phyloP scores from a whole-genome alignment of 2,113 vertebrate species.

The Calyptomena viridis region DNA sequence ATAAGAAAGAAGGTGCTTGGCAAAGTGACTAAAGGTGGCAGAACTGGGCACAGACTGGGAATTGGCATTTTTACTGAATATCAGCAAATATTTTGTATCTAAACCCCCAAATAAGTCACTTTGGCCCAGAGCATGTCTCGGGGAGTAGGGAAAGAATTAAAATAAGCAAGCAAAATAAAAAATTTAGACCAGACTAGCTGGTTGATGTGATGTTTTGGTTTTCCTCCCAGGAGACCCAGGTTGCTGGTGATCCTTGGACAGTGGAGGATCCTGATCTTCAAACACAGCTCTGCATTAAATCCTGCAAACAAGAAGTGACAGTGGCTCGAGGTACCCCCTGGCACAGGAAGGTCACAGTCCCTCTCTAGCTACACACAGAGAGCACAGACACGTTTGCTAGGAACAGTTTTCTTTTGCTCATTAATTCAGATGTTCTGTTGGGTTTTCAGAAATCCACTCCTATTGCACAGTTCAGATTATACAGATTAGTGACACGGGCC shows the following conservation, averaged over 20 bases:
- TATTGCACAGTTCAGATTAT: neutral
- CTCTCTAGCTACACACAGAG: neutral
- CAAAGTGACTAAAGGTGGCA: neutral
- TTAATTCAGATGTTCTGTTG: neutral
- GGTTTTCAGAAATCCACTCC: neutral
- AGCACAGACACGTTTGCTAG: neutral
- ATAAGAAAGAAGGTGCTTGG: neutral
- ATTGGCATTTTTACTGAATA: neutral
- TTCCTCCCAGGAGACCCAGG: neutral
- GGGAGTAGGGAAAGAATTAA: neutral
- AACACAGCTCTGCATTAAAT: neutral
- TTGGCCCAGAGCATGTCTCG: neutral
- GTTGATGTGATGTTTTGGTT: neutral
- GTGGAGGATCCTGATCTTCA: neutral
- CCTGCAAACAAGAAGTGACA: neutral
- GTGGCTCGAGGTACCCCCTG: neutral
- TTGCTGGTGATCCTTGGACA: neutral
- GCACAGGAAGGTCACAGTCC: neutral
- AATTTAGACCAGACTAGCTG: neutral
- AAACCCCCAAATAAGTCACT: neutral
- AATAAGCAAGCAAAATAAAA: neutral
- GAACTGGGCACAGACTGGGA: neutral
- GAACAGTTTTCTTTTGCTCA: neutral
- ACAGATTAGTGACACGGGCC: neutral
- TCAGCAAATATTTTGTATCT: neutral